These are phyloP conservation scores for Melinopterus prodromus DNA, from an alignment of 2,888 invertebrate species.

Conservation along the genomic window DNA sequence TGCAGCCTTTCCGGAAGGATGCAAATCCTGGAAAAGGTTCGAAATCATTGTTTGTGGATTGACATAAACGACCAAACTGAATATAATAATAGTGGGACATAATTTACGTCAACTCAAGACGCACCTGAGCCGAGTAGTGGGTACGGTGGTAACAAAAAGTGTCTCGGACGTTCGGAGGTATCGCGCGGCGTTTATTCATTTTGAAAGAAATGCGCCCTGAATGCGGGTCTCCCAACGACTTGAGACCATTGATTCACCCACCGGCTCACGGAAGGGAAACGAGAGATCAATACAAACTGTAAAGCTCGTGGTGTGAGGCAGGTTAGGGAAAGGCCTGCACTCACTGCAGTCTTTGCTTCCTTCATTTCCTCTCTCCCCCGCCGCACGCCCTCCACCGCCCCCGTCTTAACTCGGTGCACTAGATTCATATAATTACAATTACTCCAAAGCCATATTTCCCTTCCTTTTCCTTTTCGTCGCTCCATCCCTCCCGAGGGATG, in stretches of 20 bases:
- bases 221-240: conserved; percentile 54
- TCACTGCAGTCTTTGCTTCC: conserved; percentile 58
- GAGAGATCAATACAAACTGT: conserved; percentile 60
- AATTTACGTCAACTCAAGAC: not conserved
- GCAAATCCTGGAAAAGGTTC: not conserved
- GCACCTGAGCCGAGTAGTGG: not conserved
- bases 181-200: not conserved
- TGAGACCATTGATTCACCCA: conserved; percentile 58
- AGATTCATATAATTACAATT: conserved; percentile 51
- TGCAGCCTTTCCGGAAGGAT: not conserved
- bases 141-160: conserved; percentile 6
- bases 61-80: not conserved
- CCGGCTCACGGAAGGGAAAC: conserved; percentile 56
- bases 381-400: conserved; percentile 10
- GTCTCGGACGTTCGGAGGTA: not conserved
- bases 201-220: conserved; percentile 47
- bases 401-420: conserved; percentile 50
- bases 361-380: conserved; percentile 49
- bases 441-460: conserved; percentile 41
- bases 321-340: conserved; percentile 58
- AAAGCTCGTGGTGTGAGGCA: conserved; percentile 58
- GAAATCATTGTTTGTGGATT: not conserved
- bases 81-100: not conserved
- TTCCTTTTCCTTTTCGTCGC: conserved; percentile 26
- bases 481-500: conserved; percentile 13